Evolutionary conservation across 2,113 vertebrate species (phyloP).

Genomic region (Periophthalmodon schlosseri): DNA sequence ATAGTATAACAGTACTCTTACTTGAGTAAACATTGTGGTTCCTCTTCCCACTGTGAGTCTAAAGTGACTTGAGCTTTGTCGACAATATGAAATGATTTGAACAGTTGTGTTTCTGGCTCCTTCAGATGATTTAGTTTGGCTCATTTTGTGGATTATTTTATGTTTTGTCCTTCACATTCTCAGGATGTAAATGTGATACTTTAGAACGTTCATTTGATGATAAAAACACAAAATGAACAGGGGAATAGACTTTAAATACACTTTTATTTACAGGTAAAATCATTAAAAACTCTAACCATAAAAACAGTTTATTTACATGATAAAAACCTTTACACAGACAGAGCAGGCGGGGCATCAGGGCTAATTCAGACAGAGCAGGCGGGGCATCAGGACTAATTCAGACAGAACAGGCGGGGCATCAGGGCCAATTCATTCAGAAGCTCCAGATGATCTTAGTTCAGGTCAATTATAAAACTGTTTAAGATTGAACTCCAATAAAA

Average conservation of each 20-base stretch:
- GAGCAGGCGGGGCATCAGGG: neutral
- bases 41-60: too few species aligned
- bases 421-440: neutral
- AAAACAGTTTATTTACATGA: slow-evolving; percentile 71
- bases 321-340: slow-evolving; percentile 39
- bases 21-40: too few species aligned
- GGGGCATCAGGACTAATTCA: neutral
- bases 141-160: too few species aligned
- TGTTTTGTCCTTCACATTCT: too few species aligned
- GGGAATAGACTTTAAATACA: slow-evolving; percentile 64
- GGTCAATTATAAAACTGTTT: slow-evolving; percentile 3
- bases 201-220: too few species aligned
- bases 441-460: neutral
- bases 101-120: too few species aligned
- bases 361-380: neutral
- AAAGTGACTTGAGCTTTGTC: too few species aligned
- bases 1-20: too few species aligned
- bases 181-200: too few species aligned
- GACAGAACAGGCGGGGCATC: neutral
- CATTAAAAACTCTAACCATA: slow-evolving; percentile 22
- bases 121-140: too few species aligned
- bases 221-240: neutral
- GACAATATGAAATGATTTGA: too few species aligned
- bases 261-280: slow-evolving; percentile 78
- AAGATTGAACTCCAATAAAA: neutral